Conservation (phyloP, 1,140 invertebrate genomes). For the Metaphire vulgaris region DNA sequence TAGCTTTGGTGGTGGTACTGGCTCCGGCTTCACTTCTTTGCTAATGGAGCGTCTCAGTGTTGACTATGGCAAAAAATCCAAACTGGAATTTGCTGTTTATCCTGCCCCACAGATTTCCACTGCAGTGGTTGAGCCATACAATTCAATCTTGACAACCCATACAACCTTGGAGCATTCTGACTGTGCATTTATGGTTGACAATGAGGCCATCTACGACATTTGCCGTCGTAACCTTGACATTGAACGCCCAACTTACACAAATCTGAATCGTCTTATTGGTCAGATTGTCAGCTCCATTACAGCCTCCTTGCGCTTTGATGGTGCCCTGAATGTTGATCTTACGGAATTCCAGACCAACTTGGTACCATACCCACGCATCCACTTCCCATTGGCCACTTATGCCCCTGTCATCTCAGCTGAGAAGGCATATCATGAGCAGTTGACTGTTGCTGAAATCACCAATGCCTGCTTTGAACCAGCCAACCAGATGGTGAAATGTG, state of each 20-base stretch:
- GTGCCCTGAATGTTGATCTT: constrained; percentile 66
- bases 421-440: too few species aligned
- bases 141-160: too few species aligned
- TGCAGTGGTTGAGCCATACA: constrained; percentile 60
- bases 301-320: too few species aligned
- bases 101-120: constrained; percentile 64
- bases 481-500: too few species aligned
- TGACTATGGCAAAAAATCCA: too few species aligned
- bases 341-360: constrained; percentile 67
- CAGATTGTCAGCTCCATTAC: constrained; percentile 64
- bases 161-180: constrained; percentile 42
- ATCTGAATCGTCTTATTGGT: constrained; percentile 33
- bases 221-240: too few species aligned
- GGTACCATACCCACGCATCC: constrained; percentile 41
- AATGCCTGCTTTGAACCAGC: too few species aligned
- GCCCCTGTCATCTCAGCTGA: too few species aligned
- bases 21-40: constrained; percentile 73
- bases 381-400: too few species aligned
- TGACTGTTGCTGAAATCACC: too few species aligned
- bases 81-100: constrained; percentile 79
- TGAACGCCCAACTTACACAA: constrained; percentile 41
- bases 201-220: too few species aligned
- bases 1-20: too few species aligned
- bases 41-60: constrained; percentile 77
- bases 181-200: constrained; percentile 47